Percentiles rank a stretch among this genome's conserved stretches.
These are phyloP conservation scores for Acanthornis magna DNA, from an alignment of 2,797 vertebrate genomes.

Conservation along the genomic window DNA sequence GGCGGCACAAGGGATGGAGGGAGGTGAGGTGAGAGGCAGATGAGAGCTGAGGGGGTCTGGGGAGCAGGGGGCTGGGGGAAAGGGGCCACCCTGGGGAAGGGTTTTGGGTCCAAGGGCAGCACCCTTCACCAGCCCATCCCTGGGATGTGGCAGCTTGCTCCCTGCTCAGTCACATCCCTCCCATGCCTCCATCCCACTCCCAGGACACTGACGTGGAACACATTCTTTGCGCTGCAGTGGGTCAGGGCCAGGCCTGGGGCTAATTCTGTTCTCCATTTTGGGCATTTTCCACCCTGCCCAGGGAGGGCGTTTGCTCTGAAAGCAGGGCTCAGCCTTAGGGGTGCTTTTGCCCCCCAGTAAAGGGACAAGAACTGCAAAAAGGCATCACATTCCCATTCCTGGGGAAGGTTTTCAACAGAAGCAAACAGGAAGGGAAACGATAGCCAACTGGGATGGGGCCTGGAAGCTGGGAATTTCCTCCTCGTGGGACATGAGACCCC, in stretches of 20 bases:
- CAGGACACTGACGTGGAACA: rapidly evolving
- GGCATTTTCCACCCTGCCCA: background rate
- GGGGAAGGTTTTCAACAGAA: background rate
- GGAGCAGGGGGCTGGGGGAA: background rate
- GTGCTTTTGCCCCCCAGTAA: rapidly evolving
- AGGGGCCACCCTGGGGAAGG: background rate
- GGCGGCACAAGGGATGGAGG: background rate
- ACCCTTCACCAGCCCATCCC: rapidly evolving
- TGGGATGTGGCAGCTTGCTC: background rate
- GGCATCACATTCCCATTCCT: rapidly evolving
- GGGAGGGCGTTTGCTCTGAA: rapidly evolving
- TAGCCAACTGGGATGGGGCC: background rate
- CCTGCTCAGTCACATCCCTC: background rate
- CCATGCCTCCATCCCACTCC: background rate
- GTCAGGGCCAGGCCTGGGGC: background rate
- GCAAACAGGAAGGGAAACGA: background rate
- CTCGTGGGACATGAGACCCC: background rate
- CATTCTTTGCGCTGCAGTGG: background rate
- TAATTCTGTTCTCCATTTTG: background rate
- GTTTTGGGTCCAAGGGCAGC: background rate
- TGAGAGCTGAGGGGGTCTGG: background rate
- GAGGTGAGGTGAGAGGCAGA: background rate
- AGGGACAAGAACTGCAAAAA: background rate
- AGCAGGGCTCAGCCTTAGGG: rapidly evolving
- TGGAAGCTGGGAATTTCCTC: background rate